These are phyloP conservation scores for Dromaius novaehollandiae DNA, from an alignment of 2,113 vertebrate genomes.

Conservation along the genomic window DNA sequence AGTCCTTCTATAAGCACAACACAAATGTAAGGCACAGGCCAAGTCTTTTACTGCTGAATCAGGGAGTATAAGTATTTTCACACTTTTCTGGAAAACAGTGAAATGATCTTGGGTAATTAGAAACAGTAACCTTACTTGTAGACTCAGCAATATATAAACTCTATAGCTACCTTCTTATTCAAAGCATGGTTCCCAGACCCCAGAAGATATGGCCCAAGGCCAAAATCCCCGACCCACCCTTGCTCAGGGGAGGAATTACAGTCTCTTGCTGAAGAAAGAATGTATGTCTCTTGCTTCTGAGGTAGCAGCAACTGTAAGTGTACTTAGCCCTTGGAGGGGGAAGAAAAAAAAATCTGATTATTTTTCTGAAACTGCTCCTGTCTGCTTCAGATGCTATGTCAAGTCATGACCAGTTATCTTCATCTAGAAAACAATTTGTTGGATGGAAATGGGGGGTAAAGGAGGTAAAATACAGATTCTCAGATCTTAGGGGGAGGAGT, in stretches of 20 bases:
- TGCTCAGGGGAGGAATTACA: neutral
- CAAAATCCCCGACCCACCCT: neutral
- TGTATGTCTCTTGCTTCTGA: slow-evolving; percentile 7
- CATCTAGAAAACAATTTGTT: neutral
- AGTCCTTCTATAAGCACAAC: neutral
- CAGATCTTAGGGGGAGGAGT: neutral
- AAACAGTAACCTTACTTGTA: slow-evolving; percentile 38
- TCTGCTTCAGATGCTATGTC: neutral
- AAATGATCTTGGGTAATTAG: neutral
- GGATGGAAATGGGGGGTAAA: neutral
- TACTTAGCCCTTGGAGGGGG: neutral
- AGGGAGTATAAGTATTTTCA: slow-evolving; percentile 30
- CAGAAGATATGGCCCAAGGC: neutral
- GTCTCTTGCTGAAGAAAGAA: neutral
- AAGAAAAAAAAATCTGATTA: neutral
- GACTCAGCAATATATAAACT: slow-evolving; percentile 39
- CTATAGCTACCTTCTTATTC: neutral
- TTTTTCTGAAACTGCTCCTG: neutral
- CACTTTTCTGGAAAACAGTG: slow-evolving; percentile 34
- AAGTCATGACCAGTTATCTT: neutral
- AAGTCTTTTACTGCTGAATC: slow-evolving; percentile 21
- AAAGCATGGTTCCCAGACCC: slow-evolving; percentile 1
- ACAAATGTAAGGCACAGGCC: neutral
- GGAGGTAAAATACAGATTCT: neutral
- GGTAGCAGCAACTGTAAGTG: neutral